Base-by-base conservation (phyloP, 2,888 invertebrate species). In the Sussaba pulchella region DNA sequence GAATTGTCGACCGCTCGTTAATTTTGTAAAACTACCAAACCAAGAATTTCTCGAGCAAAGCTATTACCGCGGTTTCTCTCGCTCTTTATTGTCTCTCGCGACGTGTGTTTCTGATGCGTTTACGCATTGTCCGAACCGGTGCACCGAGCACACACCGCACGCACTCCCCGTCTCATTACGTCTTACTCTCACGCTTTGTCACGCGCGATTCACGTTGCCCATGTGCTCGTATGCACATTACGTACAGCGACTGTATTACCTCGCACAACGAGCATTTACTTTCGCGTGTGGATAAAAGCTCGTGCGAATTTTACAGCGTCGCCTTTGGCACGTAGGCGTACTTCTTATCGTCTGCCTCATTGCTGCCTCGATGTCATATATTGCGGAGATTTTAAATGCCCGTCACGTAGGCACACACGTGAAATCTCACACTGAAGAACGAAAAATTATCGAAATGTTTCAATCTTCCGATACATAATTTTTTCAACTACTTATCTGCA, bases 121-220 rank as follows among this genome's bases (percentile, higher is more conserved):
- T n/a, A 4, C 43, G 43, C 4, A 43, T 43, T n/a, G n/a, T 12
- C n/a, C 71, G 69, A n/a, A 74, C n/a, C 17, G 36, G 43, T 70
- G 72, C 43, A 54, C 45, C 43, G 52, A 67, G 36, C 39, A 72
- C 47, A 64, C 69, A 69, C 54, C 14, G 36, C 43, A 45, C 47
- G 57, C 59, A 26, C n/a, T n/a, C n/a, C n/a, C 72, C 76, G 61
- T 41, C 31, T 77, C 83, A 77, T 83, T 82, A 81, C 71, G 71
- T 82, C 82, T 83, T 81, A 83, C 82, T 83, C 83, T 82, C 81
- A 61, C 81, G 81, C 78, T 83, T 83, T 81, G 82, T 84, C 82
- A 73, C 80, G 76, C 70, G 74, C 80, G 52, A 71, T 63, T 50
- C 63, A 31, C 2, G n/a, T 59, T 79, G 45, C 63, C 64, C 77